Evolutionary conservation across 1,140 invertebrate genomes (phyloP).

Genomic region (Melipona quadrifasciata): DNA sequence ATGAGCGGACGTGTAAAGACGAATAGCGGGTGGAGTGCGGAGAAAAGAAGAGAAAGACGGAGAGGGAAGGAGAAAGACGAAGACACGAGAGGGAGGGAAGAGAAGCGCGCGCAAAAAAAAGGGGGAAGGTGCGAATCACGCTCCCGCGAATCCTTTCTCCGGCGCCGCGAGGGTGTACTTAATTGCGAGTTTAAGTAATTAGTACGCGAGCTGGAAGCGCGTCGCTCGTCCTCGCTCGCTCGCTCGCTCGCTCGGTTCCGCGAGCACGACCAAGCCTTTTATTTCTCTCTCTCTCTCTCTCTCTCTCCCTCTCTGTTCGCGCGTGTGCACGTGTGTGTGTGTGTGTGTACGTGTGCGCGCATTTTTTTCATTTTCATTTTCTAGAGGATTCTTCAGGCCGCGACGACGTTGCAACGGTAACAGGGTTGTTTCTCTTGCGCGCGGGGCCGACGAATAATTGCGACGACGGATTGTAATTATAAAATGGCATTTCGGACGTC

Average conservation of each 20-base stretch:
- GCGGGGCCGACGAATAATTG: conserved; percentile 43
- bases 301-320: not conserved
- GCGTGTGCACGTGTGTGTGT: no score
- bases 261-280: conserved; percentile 40
- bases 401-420: conserved; percentile 28
- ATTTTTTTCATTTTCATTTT: conserved; percentile 15
- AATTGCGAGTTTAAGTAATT: conserved; percentile 75
- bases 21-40: conserved; percentile 53
- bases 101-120: conserved; percentile 58
- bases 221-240: conserved; percentile 57
- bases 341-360: no score
- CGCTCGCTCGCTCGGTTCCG: conserved; percentile 40
- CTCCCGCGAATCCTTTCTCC: conserved; percentile 73
- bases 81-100: conserved; percentile 61
- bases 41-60: not conserved
- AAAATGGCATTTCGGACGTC: conserved; percentile 53
- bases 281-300: conserved; percentile 25
- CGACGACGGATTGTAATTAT: conserved; percentile 49
- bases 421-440: conserved; percentile 37
- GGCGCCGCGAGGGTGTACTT: conserved; percentile 64
- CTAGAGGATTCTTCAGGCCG: conserved; percentile 45
- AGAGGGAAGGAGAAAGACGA: conserved; percentile 21
- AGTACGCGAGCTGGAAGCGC: conserved; percentile 65
- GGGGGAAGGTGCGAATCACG: conserved; percentile 75
- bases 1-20: conserved; percentile 53